A percentile compares a stretch with the other conserved stretches of the same genome.
phyloP scores from a whole-genome alignment of 1,140 invertebrate species.

The Periplaneta americana region DNA sequence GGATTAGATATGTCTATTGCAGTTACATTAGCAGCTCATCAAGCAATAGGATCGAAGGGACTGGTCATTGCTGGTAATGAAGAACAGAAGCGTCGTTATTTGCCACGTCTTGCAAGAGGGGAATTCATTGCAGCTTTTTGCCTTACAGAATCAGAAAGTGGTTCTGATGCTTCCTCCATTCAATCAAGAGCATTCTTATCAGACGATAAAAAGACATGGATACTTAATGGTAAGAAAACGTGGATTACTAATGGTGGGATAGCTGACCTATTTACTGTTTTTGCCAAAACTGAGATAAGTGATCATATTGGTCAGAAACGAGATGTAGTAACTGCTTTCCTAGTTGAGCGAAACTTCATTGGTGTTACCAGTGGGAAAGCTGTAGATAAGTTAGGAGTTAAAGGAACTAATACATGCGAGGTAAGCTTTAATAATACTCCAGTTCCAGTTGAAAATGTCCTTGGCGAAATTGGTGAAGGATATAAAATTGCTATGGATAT shows the following conservation, averaged over 20 bases:
- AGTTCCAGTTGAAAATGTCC: slow-evolving; percentile 59
- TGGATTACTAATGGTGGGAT: slow-evolving; percentile 68
- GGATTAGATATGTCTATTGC: slow-evolving; percentile 50
- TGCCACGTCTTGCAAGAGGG: slow-evolving; percentile 31
- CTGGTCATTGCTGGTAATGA: slow-evolving; percentile 4
- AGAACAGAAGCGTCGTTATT: neutral
- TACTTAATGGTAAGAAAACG: slow-evolving; percentile 62
- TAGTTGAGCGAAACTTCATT: slow-evolving; percentile 60
- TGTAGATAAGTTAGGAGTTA: slow-evolving; percentile 71
- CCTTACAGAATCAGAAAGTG: slow-evolving; percentile 54
- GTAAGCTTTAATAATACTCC: slow-evolving; percentile 63
- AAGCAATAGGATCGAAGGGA: slow-evolving; percentile 35
- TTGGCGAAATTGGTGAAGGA: slow-evolving; percentile 58
- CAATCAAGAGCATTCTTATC: slow-evolving; percentile 43
- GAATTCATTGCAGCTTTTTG: slow-evolving; percentile 56
- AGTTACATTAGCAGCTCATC: slow-evolving; percentile 43
- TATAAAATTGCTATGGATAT: slow-evolving; percentile 72
- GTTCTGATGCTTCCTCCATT: slow-evolving; percentile 50
- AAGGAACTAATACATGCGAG: slow-evolving; percentile 37
- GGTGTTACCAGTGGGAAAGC: slow-evolving; percentile 59
- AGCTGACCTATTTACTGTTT: slow-evolving; percentile 66
- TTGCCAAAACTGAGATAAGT: slow-evolving; percentile 46
- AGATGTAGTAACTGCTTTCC: slow-evolving; percentile 55
- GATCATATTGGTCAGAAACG: slow-evolving; percentile 12
- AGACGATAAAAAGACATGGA: slow-evolving; percentile 52